Base-by-base conservation (phyloP, 1,140 invertebrate species). In the Atopsyche davidsoni region DNA sequence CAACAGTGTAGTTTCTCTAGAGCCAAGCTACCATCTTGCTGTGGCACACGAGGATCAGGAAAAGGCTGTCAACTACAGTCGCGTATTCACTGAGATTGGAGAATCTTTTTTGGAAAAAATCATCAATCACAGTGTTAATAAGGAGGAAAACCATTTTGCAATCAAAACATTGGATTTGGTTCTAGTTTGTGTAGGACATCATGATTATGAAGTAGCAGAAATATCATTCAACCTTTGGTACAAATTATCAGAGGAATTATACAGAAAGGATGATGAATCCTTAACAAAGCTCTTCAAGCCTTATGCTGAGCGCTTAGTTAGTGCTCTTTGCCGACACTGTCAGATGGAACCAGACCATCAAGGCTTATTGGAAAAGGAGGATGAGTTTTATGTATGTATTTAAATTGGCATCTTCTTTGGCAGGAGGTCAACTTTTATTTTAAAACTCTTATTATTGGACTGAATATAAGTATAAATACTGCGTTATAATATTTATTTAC, bases 151-250 rank as follows among this genome's bases (percentile, higher is more conserved):
- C 17, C 85, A 90, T 73, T 89, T 92, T 68, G 85, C 90, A 21
- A 76, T 96, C 24, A 86, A 88, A 66, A 82, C 88, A 10, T 71
- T 99, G 43, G 91, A 98, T 65, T 73, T 96, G 59, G 82, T 96
- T 22, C 72, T 98, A 9, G 82, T 87, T 6, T 96, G 95, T 75
- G 89, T 92, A 28, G 91, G 92, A 0, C 93, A 98, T 77, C 92
- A 97, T 69, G 93, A 98, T 69, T 98, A 96, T 75, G 93, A 96
- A 86, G 86, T 99, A 28, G 91, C 92, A 21, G 92, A 96, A 71
- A 92, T 97, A 50, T 96, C 94, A 2, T 99, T 98, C 64, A 90
- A 93, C 67, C 77, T 98, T 41, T 99, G 96, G 96, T 97, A 96
- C 70, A 78, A 89, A 24, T 68, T 98, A 31, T 96, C 94, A 9